phyloP scores from a whole-genome alignment of 2,888 invertebrate genomes.

The Cyrtodaria siliqua region DNA sequence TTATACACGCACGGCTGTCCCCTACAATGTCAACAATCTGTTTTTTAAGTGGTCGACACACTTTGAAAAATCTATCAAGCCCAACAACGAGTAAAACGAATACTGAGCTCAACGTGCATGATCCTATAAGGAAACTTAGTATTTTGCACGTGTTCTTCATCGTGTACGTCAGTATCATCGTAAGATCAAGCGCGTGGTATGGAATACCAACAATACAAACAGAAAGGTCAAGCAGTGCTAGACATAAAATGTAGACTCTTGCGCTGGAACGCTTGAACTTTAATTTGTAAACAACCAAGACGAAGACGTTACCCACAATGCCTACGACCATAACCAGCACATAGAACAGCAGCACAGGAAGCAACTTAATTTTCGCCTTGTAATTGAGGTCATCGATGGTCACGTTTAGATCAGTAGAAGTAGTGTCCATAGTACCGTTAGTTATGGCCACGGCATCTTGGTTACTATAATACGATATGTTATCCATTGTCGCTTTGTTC shows the following conservation, averaged over 20 bases:
- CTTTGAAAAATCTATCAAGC: conserved; percentile 68
- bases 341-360: conserved; percentile 33
- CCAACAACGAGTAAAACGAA: conserved; percentile 61
- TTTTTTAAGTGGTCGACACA: conserved; percentile 70
- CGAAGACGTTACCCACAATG: conserved; percentile 51
- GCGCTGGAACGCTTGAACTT: conserved; percentile 56
- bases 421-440: too few species aligned
- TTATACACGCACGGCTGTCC: conserved; percentile 58
- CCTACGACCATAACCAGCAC: conserved; percentile 47
- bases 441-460: too few species aligned
- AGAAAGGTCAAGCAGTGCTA: conserved; percentile 54
- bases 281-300: conserved; percentile 50
- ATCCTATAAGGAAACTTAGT: conserved; percentile 50
- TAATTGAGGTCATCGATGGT: conserved; percentile 27
- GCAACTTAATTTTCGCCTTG: conserved; percentile 7
- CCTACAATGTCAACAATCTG: conserved; percentile 63
- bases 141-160: conserved; percentile 36
- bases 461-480: too few species aligned
- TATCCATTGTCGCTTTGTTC: too few species aligned
- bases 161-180: conserved; percentile 35
- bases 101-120: conserved; percentile 47
- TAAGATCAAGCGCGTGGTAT: conserved; percentile 57
- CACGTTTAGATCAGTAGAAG: too few species aligned
- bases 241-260: conserved; percentile 52
- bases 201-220: conserved; percentile 62